A percentile compares a stretch with the other conserved stretches of the same genome.
These are phyloP conservation scores for Forbesichthys papilliferus DNA, from an alignment of 2,113 vertebrate genomes.

Conservation along the genomic window DNA sequence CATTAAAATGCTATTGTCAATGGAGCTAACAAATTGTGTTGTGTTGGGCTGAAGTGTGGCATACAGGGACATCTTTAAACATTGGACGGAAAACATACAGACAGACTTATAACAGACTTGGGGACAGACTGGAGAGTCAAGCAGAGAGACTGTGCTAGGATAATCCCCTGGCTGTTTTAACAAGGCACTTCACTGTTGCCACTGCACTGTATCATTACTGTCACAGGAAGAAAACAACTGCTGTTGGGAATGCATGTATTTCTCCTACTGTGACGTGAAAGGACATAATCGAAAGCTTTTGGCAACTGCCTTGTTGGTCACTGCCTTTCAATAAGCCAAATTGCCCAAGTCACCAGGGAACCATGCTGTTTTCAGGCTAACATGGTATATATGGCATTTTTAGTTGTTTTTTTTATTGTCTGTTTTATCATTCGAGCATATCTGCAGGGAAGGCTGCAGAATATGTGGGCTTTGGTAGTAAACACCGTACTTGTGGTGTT, in stretches of 20 bases:
- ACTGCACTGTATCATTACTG: conserved; percentile 17
- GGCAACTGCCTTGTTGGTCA: conserved; percentile 29
- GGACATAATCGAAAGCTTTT: conserved; percentile 52
- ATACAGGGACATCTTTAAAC: conserved; percentile 32
- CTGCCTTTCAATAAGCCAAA: conserved; percentile 30
- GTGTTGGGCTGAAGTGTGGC: conserved; percentile 13
- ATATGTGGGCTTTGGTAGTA: conserved; percentile 18
- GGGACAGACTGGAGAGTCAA: conserved; percentile 4
- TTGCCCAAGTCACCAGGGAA: conserved; percentile 27
- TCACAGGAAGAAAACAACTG: conserved; percentile 22
- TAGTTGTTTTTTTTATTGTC: conserved; percentile 11
- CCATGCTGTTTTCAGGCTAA: conserved; percentile 13
- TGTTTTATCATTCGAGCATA: conserved; percentile 28
- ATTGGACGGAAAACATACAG: neutral
- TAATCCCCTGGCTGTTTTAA: conserved; percentile 31
- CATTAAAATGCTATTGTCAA: conserved; percentile 29
- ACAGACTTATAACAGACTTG: conserved; percentile 4
- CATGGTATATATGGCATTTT: neutral
- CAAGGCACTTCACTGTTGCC: conserved; percentile 16
- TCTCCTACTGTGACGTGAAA: conserved; percentile 45
- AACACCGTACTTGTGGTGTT: conserved; percentile 13
- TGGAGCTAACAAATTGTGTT: conserved; percentile 20
- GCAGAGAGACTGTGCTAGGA: conserved; percentile 7
- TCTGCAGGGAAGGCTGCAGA: conserved; percentile 33
- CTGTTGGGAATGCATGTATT: conserved; percentile 32